Evolutionary conservation across 2,888 invertebrate genomes (phyloP).

Genomic region (Rhopalosiphum nymphaeae): DNA sequence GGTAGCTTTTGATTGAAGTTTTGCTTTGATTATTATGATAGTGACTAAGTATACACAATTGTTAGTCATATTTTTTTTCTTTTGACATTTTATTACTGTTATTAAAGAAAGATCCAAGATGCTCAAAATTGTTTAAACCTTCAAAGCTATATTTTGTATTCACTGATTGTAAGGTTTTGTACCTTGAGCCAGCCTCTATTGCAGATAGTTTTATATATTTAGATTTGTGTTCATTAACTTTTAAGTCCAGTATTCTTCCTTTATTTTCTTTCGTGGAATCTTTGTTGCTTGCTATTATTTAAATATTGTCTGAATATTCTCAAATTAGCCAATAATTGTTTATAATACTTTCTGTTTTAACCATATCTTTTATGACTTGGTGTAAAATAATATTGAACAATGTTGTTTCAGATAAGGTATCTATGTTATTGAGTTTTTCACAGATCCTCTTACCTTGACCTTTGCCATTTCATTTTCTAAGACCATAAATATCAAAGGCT

Average conservation of each 20-base stretch:
- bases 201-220: constrained; percentile 10
- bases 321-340: too few species aligned
- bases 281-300: not conserved
- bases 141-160: not conserved
- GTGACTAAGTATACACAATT: not conserved
- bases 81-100: not conserved
- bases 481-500: too few species aligned
- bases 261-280: not conserved
- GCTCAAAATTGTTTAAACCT: not conserved
- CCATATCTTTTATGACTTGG: too few species aligned
- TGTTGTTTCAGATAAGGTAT: too few species aligned
- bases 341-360: too few species aligned
- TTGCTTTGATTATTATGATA: not conserved
- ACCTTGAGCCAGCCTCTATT: not conserved
- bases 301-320: too few species aligned
- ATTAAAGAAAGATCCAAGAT: too few species aligned
- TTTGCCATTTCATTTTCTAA: too few species aligned
- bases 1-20: not conserved
- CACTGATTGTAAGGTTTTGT: not conserved
- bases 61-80: not conserved
- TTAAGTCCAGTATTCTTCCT: not conserved
- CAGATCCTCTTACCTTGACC: too few species aligned
- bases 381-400: too few species aligned
- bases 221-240: not conserved
- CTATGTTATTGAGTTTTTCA: too few species aligned